Evolutionary conservation across 2,888 invertebrate genomes (phyloP).

Genomic region (Thymelicus sylvestris): DNA sequence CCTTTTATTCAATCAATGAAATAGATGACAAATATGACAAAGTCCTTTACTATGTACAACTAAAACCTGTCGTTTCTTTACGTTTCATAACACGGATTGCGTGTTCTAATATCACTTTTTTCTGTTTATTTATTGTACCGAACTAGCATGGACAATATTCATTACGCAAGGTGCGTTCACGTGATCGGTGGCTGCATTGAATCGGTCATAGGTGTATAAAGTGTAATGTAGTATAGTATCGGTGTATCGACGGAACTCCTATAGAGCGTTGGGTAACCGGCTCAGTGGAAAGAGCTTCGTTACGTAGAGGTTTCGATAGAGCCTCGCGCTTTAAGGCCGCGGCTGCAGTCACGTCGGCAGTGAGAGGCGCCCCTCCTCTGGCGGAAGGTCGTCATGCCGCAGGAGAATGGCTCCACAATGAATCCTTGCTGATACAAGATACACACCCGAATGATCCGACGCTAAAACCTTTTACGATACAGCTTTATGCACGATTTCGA

Average conservation of each 20-base stretch:
- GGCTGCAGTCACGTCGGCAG: slow-evolving; percentile 82
- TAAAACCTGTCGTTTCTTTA: slow-evolving; percentile 3
- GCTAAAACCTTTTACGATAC: slow-evolving; percentile 42
- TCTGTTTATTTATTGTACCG: slow-evolving; percentile 74
- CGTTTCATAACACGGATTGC: slow-evolving; percentile 62
- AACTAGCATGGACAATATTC: slow-evolving; percentile 69
- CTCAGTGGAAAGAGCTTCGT: slow-evolving; percentile 77
- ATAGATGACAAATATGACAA: background rate
- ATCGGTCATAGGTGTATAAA: slow-evolving; percentile 55
- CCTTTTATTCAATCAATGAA: slow-evolving; percentile 10
- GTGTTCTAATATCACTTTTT: slow-evolving; percentile 68
- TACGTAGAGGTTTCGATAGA: slow-evolving; percentile 83
- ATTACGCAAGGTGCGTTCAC: slow-evolving; percentile 76
- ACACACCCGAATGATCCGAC: slow-evolving; percentile 55
- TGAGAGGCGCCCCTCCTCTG: slow-evolving; percentile 82
- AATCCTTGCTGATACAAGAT: slow-evolving; percentile 73
- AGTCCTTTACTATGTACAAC: background rate
- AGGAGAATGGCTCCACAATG: slow-evolving; percentile 80
- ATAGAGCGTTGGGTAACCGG: slow-evolving; percentile 79
- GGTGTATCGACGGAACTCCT: slow-evolving; percentile 76
- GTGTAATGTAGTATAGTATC: slow-evolving; percentile 43
- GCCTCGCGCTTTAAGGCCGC: slow-evolving; percentile 82
- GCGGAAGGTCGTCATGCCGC: slow-evolving; percentile 78
- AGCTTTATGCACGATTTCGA: slow-evolving; percentile 31
- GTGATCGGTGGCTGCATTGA: slow-evolving; percentile 74